Conservation (phyloP, 2,797 vertebrate genomes). For the Zenarchopterus dispar region DNA sequence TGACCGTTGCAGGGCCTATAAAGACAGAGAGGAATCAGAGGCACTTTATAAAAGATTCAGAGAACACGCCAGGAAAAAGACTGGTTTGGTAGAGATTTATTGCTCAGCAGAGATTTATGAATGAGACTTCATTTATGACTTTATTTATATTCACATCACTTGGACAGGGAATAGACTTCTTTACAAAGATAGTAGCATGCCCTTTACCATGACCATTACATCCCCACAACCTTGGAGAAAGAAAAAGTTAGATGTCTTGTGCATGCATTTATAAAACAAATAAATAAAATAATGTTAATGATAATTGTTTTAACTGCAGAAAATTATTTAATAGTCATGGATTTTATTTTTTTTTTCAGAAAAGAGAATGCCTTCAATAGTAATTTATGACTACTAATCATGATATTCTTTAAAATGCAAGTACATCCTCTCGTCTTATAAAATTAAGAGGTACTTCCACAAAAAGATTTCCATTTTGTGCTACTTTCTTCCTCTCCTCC, state of each 20-base stretch:
- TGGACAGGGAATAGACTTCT: conserved; percentile 32
- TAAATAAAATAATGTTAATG: conserved; percentile 1
- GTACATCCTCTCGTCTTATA: too few relatives aligned
- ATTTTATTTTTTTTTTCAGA: conserved; percentile 18
- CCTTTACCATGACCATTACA: conserved; percentile 46
- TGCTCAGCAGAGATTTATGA: conserved; percentile 57
- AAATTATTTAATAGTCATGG: neutral
- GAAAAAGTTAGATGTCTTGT: conserved; percentile 9
- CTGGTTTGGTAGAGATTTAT: conserved; percentile 59
- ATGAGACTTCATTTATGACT: conserved; percentile 66
- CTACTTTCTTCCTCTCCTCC: too few relatives aligned
- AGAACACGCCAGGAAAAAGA: conserved; percentile 57
- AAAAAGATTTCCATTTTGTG: too few relatives aligned
- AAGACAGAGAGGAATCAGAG: conserved; percentile 35
- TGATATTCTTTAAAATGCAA: neutral
- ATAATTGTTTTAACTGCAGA: neutral
- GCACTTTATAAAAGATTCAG: conserved; percentile 73
- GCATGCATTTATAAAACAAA: conserved; percentile 13
- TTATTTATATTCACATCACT: conserved; percentile 67
- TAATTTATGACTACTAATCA: neutral
- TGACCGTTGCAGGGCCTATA: conserved; percentile 45
- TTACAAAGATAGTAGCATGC: conserved; percentile 24
- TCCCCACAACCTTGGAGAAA: conserved; percentile 24
- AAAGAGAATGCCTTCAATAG: neutral
- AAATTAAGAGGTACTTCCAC: too few relatives aligned